These are phyloP conservation scores for Apotomis capreana DNA, from an alignment of 2,888 invertebrate species.

Conservation along the genomic window DNA sequence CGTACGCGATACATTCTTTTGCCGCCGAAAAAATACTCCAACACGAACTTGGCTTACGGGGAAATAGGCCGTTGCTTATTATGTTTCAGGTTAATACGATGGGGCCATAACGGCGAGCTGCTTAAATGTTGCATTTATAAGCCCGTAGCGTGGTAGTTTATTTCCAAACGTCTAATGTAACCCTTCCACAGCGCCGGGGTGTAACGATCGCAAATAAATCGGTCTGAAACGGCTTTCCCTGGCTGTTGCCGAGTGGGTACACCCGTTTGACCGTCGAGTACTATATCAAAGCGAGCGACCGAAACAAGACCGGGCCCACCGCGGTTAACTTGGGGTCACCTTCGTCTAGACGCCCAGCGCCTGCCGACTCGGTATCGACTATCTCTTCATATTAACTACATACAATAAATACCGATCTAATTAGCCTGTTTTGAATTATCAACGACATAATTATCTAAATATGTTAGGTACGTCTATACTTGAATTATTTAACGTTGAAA, in stretches of 20 bases:
- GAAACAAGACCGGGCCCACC: constrained; percentile 58
- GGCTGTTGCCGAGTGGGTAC: constrained; percentile 49
- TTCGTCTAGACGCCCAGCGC: constrained; percentile 63
- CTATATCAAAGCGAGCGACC: constrained; percentile 68
- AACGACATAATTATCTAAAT: background rate
- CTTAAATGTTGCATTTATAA: constrained; percentile 36
- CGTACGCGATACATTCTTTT: constrained; percentile 54
- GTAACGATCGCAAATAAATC: constrained; percentile 57
- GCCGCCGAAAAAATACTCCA: constrained; percentile 29
- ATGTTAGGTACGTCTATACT: background rate
- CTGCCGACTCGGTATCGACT: constrained; percentile 57
- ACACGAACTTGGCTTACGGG: constrained; percentile 28
- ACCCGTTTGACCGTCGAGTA: constrained; percentile 59
- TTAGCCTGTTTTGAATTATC: constrained; percentile 17
- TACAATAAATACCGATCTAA: constrained; percentile 22
- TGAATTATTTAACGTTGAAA: background rate
- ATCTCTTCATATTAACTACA: constrained; percentile 48
- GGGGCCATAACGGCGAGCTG: constrained; percentile 27
- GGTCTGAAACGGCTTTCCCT: constrained; percentile 56
- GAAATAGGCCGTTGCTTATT: constrained; percentile 31
- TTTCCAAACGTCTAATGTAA: constrained; percentile 28
- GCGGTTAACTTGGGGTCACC: constrained; percentile 57
- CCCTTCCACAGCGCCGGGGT: constrained; percentile 32
- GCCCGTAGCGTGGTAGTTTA: constrained; percentile 20
- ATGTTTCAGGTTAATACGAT: constrained; percentile 34